Percentiles rank a stretch among this genome's conserved stretches.
Conservation (phyloP, 2,797 vertebrate genomes). For the Taeniopygia guttata region DNA sequence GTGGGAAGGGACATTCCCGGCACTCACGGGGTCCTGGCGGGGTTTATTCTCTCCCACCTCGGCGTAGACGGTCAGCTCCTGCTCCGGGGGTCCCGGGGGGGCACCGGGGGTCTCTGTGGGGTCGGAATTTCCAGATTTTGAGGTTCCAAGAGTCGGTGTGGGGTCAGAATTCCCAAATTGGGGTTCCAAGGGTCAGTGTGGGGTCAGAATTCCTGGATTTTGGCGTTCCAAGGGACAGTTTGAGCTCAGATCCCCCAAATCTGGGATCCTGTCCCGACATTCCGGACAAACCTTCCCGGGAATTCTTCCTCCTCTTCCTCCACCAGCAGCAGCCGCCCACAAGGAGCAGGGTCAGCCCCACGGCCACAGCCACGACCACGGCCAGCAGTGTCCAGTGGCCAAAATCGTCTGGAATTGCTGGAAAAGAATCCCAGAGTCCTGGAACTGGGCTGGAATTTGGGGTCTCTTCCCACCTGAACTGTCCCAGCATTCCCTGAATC, state of each 20-base stretch:
- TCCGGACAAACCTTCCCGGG: not conserved
- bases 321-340: not conserved
- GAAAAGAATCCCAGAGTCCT: not conserved
- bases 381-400: fast-evolving
- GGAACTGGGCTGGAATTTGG: not conserved
- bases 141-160: too few relatives aligned
- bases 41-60: not conserved
- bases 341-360: not conserved
- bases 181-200: too few relatives aligned
- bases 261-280: not conserved
- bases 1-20: not conserved
- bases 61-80: not conserved
- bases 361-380: too few relatives aligned
- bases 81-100: too few relatives aligned
- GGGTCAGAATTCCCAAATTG: too few relatives aligned
- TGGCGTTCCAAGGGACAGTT: too few relatives aligned
- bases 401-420: not conserved
- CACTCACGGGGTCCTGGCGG: not conserved
- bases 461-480: too few relatives aligned
- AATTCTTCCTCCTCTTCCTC: not conserved
- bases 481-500: too few relatives aligned
- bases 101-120: too few relatives aligned
- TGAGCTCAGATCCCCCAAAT: not conserved
- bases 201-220: too few relatives aligned
- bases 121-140: too few relatives aligned